These are phyloP conservation scores for Mesocricetus auratus DNA, from an alignment of 2,113 vertebrate genomes.

Conservation along the genomic window DNA sequence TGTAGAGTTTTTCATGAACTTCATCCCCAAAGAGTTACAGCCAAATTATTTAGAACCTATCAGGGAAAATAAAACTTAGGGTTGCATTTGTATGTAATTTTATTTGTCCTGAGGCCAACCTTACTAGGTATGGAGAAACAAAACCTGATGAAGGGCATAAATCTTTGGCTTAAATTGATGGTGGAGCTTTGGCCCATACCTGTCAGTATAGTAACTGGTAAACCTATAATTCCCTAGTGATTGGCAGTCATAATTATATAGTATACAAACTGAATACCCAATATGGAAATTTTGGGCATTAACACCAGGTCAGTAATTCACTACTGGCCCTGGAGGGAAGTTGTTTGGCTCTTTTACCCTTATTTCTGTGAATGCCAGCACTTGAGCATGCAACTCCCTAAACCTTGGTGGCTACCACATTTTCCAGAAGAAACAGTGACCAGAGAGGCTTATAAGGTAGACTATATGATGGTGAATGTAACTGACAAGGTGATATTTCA, in stretches of 20 bases:
- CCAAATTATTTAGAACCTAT: conserved; percentile 74
- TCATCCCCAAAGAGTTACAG: conserved; percentile 34
- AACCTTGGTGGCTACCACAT: background rate
- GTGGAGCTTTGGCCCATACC: conserved; percentile 23
- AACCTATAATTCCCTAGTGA: background rate
- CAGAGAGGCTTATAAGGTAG: background rate
- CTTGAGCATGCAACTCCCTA: fast-evolving
- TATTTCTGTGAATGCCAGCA: background rate
- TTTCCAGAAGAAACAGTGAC: background rate
- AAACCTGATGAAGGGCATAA: conserved; percentile 41
- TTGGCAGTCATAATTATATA: conserved; percentile 14
- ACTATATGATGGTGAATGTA: background rate
- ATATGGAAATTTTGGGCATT: background rate
- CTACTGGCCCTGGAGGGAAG: background rate
- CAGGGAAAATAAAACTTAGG: conserved; percentile 71
- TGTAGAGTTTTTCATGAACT: conserved; percentile 70
- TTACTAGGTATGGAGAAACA: conserved; percentile 67
- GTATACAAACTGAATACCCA: conserved; percentile 1
- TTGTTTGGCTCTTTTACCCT: background rate
- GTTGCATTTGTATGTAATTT: conserved; percentile 71
- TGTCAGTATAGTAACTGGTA: conserved; percentile 25
- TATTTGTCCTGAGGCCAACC: conserved; percentile 63
- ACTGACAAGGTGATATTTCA: background rate
- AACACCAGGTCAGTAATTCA: background rate
- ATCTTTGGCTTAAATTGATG: conserved; percentile 33